Conservation (phyloP, 1,140 invertebrate genomes). For the Aphaenogaster floridana region DNA sequence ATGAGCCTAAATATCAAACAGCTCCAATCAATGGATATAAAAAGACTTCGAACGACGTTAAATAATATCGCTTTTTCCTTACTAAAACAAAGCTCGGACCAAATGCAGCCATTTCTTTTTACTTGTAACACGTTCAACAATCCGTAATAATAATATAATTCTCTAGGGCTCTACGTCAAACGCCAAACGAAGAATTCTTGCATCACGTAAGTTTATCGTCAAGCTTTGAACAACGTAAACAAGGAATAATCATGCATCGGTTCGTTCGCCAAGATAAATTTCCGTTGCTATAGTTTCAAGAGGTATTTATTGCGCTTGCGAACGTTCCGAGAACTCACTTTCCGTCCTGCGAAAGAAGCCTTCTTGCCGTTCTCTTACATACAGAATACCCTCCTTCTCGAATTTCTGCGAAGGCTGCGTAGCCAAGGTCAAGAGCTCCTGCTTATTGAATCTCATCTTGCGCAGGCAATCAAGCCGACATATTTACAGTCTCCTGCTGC, state of each 20-base stretch:
- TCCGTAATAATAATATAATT: constrained; percentile 21
- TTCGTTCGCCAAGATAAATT: constrained; percentile 39
- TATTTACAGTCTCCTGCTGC: constrained; percentile 19
- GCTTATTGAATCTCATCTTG: constrained; percentile 96
- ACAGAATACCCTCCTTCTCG: constrained; percentile 96
- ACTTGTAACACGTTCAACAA: constrained; percentile 22
- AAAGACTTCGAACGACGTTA: background rate
- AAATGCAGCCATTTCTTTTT: background rate
- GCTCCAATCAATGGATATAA: background rate
- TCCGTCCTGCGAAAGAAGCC: constrained; percentile 96
- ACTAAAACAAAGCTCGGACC: constrained; percentile 10
- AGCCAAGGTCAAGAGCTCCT: constrained; percentile 94
- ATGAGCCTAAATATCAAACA: constrained; percentile 26
- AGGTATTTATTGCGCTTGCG: constrained; percentile 11
- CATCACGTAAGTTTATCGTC: constrained; percentile 63
- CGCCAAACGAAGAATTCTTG: constrained; percentile 54
- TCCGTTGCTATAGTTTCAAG: constrained; percentile 30
- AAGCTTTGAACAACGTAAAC: constrained; percentile 63
- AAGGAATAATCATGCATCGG: constrained; percentile 63
- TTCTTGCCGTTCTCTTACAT: constrained; percentile 95
- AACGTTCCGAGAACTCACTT: constrained; percentile 89
- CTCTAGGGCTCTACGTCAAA: constrained; percentile 66
- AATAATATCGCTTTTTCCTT: background rate
- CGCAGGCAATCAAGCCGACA: constrained; percentile 48
- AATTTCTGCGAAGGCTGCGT: constrained; percentile 95